Percentiles rank a stretch among this genome's conserved stretches.
Conservation (phyloP, 1,140 invertebrate species). For the Trichogramma pretiosum region DNA sequence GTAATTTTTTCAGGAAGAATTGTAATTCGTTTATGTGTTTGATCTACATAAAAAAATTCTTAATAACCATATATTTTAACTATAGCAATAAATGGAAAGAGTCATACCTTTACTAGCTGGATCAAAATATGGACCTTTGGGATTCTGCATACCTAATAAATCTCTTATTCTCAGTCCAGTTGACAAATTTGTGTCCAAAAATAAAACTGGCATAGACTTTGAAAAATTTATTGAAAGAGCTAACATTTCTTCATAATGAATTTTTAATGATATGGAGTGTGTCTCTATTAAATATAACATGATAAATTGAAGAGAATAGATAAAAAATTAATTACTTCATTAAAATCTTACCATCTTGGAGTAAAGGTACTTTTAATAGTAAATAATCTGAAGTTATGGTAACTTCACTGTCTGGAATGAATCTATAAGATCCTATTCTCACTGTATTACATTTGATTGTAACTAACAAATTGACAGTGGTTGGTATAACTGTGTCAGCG, state of each 20-base stretch:
- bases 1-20: slow-evolving; percentile 61
- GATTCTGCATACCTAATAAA: slow-evolving; percentile 51
- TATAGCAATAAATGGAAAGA: too few relatives aligned
- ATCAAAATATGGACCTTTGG: slow-evolving; percentile 49
- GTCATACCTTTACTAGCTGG: slow-evolving; percentile 58
- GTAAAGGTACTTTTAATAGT: slow-evolving; percentile 56
- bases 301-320: not conserved
- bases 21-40: slow-evolving; percentile 66
- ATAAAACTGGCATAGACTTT: slow-evolving; percentile 63
- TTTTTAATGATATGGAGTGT: slow-evolving; percentile 49
- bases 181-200: slow-evolving; percentile 61
- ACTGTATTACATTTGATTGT: slow-evolving; percentile 61
- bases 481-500: too few relatives aligned
- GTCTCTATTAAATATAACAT: slow-evolving; percentile 28
- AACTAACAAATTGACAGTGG: slow-evolving; percentile 32
- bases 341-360: slow-evolving; percentile 48
- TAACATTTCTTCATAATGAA: slow-evolving; percentile 57
- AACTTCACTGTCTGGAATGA: slow-evolving; percentile 57
- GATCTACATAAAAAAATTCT: slow-evolving; percentile 41
- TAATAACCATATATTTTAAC: too few relatives aligned
- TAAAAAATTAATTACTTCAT: slow-evolving; percentile 6
- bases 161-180: slow-evolving; percentile 60
- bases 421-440: slow-evolving; percentile 70
- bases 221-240: slow-evolving; percentile 67
- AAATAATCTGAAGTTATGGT: slow-evolving; percentile 57